phyloP scores from a whole-genome alignment of 2,888 invertebrate species.

The Cylloceria caligata region DNA sequence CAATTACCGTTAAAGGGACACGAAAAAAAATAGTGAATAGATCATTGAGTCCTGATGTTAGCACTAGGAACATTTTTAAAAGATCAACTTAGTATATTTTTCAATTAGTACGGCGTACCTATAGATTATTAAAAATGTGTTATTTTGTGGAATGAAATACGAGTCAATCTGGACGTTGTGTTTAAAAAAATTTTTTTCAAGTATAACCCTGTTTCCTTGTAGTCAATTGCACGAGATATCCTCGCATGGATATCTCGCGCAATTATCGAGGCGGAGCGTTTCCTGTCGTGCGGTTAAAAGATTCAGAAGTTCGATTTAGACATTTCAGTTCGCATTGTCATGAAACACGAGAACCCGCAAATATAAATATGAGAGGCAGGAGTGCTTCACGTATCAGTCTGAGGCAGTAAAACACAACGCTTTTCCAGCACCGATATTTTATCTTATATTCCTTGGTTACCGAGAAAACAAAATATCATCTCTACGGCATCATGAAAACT shows the following conservation, averaged over 20 bases:
- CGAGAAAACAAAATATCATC: not conserved
- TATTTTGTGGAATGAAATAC: no score
- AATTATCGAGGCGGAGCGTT: constrained; percentile 62
- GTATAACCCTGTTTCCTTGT: constrained; percentile 1
- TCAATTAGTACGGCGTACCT: no score
- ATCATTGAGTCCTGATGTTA: not conserved
- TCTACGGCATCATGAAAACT: constrained; percentile 42
- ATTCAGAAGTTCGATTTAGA: constrained; percentile 2
- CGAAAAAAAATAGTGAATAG: not conserved
- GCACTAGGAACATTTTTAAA: not conserved
- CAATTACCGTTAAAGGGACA: not conserved
- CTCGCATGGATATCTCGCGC: constrained; percentile 47
- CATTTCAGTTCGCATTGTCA: constrained; percentile 25
- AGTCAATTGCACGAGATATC: constrained; percentile 53
- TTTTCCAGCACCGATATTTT: not conserved
- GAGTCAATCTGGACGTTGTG: not conserved
- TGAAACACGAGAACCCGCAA: constrained; percentile 24
- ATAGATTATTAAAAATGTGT: no score
- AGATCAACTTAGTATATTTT: not conserved
- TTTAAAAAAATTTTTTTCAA: not conserved
- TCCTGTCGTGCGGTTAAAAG: constrained; percentile 56
- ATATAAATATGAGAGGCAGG: constrained; percentile 57
- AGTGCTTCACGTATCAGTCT: constrained; percentile 21
- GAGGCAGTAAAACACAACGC: constrained; percentile 19
- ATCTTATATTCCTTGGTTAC: not conserved